phyloP scores from a whole-genome alignment of 1,140 invertebrate species.

The Adelges cooleyi region DNA sequence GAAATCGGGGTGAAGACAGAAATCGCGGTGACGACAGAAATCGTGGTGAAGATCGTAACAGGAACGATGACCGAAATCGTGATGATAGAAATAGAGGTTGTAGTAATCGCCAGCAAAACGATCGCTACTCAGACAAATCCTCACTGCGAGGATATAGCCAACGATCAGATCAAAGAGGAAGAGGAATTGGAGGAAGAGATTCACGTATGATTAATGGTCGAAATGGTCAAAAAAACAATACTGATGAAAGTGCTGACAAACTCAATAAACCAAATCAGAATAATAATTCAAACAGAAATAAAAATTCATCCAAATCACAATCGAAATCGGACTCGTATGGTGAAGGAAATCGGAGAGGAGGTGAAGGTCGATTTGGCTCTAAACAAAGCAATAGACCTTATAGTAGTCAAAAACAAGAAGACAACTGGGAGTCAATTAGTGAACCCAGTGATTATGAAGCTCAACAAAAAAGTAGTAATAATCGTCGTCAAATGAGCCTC shows the following conservation, averaged over 20 bases:
- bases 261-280: background rate
- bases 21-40: conserved; percentile 9
- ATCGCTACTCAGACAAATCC: conserved; percentile 11
- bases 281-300: conserved; percentile 1
- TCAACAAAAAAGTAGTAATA: conserved; percentile 33
- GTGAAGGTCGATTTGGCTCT: conserved; percentile 20
- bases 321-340: background rate
- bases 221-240: conserved; percentile 14
- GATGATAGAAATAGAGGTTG: background rate
- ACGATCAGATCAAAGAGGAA: conserved; percentile 14
- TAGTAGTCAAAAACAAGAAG: conserved; percentile 42
- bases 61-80: conserved; percentile 3
- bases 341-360: background rate
- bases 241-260: conserved; percentile 18
- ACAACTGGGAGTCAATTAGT: conserved; percentile 56
- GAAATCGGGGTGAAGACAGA: conserved; percentile 7
- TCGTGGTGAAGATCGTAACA: background rate
- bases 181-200: conserved; percentile 11
- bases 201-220: conserved; percentile 16
- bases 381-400: conserved; percentile 1
- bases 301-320: conserved; percentile 30
- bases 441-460: conserved; percentile 50
- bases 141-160: conserved; percentile 21
- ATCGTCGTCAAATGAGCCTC: conserved; percentile 8
- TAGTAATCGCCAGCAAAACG: conserved; percentile 10